These are phyloP conservation scores for Heliconius hortense DNA, from an alignment of 2,888 invertebrate species.

Conservation along the genomic window DNA sequence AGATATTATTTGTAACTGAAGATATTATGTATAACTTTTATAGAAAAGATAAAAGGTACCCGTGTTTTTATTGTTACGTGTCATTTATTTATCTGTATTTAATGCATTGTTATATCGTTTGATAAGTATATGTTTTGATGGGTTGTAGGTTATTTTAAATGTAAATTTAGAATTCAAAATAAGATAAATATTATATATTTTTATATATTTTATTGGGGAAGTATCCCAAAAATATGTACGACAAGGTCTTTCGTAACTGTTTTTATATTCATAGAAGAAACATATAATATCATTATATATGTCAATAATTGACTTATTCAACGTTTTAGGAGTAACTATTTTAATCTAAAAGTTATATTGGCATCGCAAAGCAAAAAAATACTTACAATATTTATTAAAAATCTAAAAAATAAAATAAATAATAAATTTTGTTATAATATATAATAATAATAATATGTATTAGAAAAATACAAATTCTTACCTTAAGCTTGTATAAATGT, in stretches of 20 bases:
- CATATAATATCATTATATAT: background rate
- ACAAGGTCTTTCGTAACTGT: background rate
- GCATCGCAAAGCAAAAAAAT: background rate
- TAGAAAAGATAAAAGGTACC: background rate
- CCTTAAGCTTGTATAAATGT: conserved; percentile 92
- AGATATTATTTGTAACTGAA: background rate
- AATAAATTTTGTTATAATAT: too few species aligned
- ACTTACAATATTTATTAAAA: too few species aligned
- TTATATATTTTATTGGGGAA: background rate
- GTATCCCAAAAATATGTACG: background rate
- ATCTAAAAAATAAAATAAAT: too few species aligned
- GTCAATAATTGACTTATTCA: background rate
- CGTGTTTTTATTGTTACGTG: background rate
- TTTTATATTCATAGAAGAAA: background rate
- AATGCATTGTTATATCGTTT: background rate
- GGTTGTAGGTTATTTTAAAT: background rate
- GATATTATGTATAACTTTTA: background rate
- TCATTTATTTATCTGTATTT: too few species aligned
- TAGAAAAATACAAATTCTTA: conserved; percentile 60
- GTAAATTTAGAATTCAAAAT: too few species aligned
- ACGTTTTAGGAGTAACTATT: background rate
- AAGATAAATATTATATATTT: too few species aligned
- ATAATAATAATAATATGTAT: too few species aligned
- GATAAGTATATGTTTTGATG: background rate
- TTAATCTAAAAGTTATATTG: background rate